Base-by-base conservation (phyloP, 1,140 invertebrate species). In the Galleria mellonella region DNA sequence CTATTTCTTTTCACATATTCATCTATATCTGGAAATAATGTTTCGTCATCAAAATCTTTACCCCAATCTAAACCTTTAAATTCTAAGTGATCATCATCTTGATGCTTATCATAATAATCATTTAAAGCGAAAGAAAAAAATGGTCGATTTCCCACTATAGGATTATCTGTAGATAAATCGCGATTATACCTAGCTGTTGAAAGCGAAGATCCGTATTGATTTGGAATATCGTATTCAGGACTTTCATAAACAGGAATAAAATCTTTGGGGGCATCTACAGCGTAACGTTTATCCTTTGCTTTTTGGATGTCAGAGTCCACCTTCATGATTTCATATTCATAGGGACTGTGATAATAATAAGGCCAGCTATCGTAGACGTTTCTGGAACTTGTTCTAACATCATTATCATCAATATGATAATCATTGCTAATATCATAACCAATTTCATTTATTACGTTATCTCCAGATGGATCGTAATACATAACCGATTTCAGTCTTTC, bases 71-170 rank as follows among this genome's bases (percentile, higher is more conserved):
- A 37, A 4, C 63, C 72, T 64, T 72, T 72, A 15, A 76, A 72
- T 41, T 51, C 50, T 4, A 72, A 30, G 5, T 61, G 51, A 43
- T 82, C 73, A n/a, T 79, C 67, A 15, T 76, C 71, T 28, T 60
- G 38, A 44, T 51, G 65, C 42, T 57, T 76, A 44, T 79, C 69
- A 50, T 62, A 73, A 51, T 81, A 81, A 44, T 79, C 79, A 38
- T 69, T 72, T 10, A 81, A 37, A 27, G 75, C 58, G 45, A 62
- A 75, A 9, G 72, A 79, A 38, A 79, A 71, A 47, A 77, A 78
- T 9, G 74, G 69, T 41, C 65, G 49, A 37, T 81, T 49, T 7
- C 72, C 72, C 31, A 46, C 51, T 15, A 75, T 63, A 6, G 78
- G 75, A 49, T 73, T 78, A 32, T 72, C 64, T 7, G 60, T 55